phyloP scores from a whole-genome alignment of 2,888 invertebrate genomes.

The Sinhomidia bicolor region DNA sequence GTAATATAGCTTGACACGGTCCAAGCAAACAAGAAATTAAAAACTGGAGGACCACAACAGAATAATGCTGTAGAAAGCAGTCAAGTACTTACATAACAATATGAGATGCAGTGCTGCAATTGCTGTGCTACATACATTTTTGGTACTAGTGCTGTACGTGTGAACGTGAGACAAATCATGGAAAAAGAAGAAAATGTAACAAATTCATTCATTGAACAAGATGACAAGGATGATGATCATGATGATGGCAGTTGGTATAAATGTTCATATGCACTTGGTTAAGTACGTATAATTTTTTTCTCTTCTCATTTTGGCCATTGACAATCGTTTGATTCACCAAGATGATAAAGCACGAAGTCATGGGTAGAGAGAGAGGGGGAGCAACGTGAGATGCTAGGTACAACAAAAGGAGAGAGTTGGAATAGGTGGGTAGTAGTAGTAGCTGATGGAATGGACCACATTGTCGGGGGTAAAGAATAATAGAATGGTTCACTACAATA shows the following conservation, averaged over 20 bases:
- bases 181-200: conserved; percentile 47
- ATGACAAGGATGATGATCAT: no score
- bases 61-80: neutral
- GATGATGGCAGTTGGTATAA: neutral
- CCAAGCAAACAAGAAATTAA: neutral
- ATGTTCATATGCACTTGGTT: neutral
- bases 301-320: conserved; percentile 44
- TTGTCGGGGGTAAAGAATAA: conserved; percentile 47
- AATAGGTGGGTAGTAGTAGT: no score
- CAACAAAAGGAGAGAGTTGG: neutral
- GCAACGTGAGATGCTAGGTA: conserved; percentile 60
- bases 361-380: conserved; percentile 64
- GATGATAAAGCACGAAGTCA: conserved; percentile 70
- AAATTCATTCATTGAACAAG: conserved; percentile 38
- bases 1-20: neutral
- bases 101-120: conserved; percentile 47
- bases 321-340: conserved; percentile 58
- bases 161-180: conserved; percentile 64
- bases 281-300: neutral
- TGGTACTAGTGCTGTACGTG: conserved; percentile 41
- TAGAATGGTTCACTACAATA: conserved; percentile 16
- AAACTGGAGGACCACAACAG: neutral
- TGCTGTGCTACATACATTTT: no score
- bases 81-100: neutral
- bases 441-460: conserved; percentile 5